Evolutionary conservation across 2,797 vertebrate genomes (phyloP), one percentile per base, ranked within the genome.

Genomic region (Acanthis flammea): DNA sequence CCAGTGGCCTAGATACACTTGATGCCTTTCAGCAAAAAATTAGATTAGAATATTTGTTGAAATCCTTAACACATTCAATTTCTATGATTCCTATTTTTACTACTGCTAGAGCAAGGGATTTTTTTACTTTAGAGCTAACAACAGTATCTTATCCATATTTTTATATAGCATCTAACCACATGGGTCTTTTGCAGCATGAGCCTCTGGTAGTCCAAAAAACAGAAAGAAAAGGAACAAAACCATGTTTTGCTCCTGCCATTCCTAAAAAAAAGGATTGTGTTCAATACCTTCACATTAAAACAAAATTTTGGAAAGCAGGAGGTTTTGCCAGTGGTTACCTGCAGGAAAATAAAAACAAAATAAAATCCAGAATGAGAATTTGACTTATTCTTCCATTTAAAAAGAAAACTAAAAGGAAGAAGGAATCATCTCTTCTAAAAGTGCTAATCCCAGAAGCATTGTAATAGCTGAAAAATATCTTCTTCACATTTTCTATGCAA

Each of bases 401-500:
- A 89, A 91, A 72, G 51, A 85, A 86, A 96, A 86, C 76, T 10
- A 91, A 89, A 92, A 87, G 50, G 17, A 92, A 81, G n/a, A 71
- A 53, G 35, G 44, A 83, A 81, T 50, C 42, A 42, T 88, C n/a
- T 72, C 15, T 71, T 92, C 70, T 88, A 51, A 89, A 89, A 97
- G 65, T 47, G 79, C 87, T 93, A 92, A 61, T 94, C 89, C 90
- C 91, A 91, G 23, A 14, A 67, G 86, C 60, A 96, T 57, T 70
- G 23, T 92, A 87, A 94, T 63, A 91, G 71, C 70, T 91, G 81
- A 93, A 94, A 93, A 96, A 93, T 93, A 86, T 92, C 88, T 95
- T 93, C 82, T 89, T 82, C 86, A 57, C 44, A 37, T 90, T 95
- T 77, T 66, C 47, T 91, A 90, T 95, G 94, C 86, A 96, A 96